Conservation (phyloP, 1,140 invertebrate genomes). For the Bombus confusus region DNA sequence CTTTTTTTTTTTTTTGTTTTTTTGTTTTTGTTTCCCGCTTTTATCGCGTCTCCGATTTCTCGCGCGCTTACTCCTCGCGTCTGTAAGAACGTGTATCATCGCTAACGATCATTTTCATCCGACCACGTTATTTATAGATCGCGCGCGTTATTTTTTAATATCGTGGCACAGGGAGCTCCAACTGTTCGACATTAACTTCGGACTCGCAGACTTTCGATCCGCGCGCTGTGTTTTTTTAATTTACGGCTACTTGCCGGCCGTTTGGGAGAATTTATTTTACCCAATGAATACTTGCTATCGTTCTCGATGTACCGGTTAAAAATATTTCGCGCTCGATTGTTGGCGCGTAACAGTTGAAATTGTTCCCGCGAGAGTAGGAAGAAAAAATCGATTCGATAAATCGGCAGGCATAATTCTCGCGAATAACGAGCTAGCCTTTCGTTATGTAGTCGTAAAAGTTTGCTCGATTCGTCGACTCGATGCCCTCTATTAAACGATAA, state of each 20-base stretch:
- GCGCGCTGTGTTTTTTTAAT: neutral
- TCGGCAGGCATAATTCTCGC: neutral
- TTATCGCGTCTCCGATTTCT: neutral
- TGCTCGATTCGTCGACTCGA: neutral
- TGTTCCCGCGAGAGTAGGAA: neutral
- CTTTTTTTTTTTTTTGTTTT: neutral
- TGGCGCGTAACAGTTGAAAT: neutral
- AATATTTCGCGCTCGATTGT: neutral
- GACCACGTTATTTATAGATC: slow-evolving; percentile 6
- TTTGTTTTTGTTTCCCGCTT: neutral
- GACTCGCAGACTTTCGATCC: neutral
- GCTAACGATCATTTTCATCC: slow-evolving; percentile 5
- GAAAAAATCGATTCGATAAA: neutral
- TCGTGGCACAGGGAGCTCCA: neutral
- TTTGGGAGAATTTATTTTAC: neutral
- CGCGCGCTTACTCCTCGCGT: neutral
- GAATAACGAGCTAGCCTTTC: neutral
- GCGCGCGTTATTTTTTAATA: neutral
- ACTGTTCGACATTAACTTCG: slow-evolving; percentile 1
- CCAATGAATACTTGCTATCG: neutral
- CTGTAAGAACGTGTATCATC: neutral
- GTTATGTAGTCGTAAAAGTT: no score
- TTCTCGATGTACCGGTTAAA: neutral
- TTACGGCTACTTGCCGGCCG: neutral
- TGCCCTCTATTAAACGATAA: neutral